Conservation (phyloP, 2,113 vertebrate species). For the Solea solea region DNA sequence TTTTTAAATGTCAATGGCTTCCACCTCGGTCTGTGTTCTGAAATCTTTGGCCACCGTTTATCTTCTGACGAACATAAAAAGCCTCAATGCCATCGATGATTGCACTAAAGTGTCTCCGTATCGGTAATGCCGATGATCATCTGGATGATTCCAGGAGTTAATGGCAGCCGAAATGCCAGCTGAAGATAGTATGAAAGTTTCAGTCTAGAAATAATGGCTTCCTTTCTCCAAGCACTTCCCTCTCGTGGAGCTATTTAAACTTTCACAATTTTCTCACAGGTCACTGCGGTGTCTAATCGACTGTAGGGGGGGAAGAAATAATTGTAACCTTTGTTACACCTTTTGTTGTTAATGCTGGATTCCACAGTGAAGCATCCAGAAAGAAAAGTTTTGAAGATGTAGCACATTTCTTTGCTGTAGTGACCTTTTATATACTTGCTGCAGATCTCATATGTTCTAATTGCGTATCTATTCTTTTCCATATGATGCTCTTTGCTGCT, state of each 20-base stretch:
- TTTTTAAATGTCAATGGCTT: constrained; percentile 5
- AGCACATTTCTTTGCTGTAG: not conserved
- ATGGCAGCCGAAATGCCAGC: not conserved
- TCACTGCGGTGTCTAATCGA: constrained; percentile 8
- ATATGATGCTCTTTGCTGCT: not conserved
- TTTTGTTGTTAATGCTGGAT: constrained; percentile 3
- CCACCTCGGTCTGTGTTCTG: constrained; percentile 3
- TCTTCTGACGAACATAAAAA: not conserved
- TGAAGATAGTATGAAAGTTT: not conserved
- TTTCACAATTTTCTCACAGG: not conserved
- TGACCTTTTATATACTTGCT: not conserved
- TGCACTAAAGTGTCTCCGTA: no score
- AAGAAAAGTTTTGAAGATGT: not conserved
- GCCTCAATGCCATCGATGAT: not conserved
- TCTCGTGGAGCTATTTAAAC: constrained; percentile 1
- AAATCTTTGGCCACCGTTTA: constrained; percentile 4
- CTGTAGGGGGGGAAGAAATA: constrained; percentile 2
- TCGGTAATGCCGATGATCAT: no score
- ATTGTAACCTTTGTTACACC: not conserved
- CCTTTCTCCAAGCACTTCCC: not conserved
- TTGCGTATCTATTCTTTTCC: not conserved
- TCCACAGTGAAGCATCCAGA: not conserved
- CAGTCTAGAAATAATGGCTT: not conserved
- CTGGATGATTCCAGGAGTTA: not conserved
- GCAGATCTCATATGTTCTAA: not conserved